Percentiles rank a stretch among this genome's conserved stretches.
These are phyloP conservation scores for silkworm (Bombyx mori) DNA, from an alignment of 1,140 invertebrate species.

Conservation along the genomic window DNA sequence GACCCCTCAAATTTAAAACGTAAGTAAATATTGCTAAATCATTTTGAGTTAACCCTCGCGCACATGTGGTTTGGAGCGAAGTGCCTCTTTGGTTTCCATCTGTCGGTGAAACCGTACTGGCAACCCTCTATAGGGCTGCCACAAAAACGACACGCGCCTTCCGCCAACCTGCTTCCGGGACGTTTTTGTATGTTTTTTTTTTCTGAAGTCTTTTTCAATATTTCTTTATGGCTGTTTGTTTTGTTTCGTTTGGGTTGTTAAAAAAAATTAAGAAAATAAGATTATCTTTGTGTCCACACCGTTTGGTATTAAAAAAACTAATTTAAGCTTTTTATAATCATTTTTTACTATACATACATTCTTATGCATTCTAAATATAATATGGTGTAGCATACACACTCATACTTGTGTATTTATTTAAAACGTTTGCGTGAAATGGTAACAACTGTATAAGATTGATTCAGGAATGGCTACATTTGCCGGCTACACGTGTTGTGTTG, in stretches of 20 bases:
- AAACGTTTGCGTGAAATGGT: no score
- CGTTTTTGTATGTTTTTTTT: not conserved
- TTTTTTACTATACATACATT: no score
- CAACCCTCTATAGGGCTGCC: slow-evolving; percentile 20
- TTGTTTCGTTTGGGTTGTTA: not conserved
- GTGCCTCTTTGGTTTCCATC: slow-evolving; percentile 28
- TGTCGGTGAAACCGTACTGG: slow-evolving; percentile 26
- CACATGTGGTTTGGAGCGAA: slow-evolving; percentile 13
- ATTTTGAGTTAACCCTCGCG: slow-evolving; percentile 18
- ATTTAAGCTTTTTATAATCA: no score
- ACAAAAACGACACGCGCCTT: slow-evolving; percentile 41
- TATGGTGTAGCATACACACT: no score
- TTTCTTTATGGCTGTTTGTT: not conserved
- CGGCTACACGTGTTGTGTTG: no score
- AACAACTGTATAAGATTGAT: no score
- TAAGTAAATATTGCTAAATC: slow-evolving; percentile 14
- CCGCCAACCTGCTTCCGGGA: slow-evolving; percentile 37
- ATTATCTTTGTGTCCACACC: not conserved
- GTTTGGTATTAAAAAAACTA: no score
- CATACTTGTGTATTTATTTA: no score
- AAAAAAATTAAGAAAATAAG: not conserved
- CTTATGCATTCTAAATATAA: no score
- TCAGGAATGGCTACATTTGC: no score
- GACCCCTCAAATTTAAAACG: not conserved
- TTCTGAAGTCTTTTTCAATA: not conserved